Evolutionary conservation across 2,888 invertebrate genomes (phyloP).

Genomic region (Catocala sponsa): DNA sequence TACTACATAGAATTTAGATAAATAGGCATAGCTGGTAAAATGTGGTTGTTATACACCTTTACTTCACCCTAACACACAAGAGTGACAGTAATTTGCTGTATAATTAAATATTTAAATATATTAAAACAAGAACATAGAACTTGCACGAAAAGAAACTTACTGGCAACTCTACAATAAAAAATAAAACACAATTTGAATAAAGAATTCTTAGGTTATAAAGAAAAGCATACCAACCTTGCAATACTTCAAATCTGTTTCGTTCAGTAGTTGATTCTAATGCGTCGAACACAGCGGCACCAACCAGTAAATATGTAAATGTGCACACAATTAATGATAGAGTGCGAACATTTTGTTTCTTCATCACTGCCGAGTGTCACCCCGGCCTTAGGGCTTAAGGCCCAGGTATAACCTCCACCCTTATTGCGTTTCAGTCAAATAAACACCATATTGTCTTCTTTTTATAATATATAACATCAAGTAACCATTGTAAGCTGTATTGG

Average conservation of each 20-base stretch:
- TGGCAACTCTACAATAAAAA: too few relatives aligned
- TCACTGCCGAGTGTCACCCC: slow-evolving; percentile 87
- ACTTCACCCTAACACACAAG: too few relatives aligned
- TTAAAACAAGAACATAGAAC: too few relatives aligned
- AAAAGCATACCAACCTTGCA: slow-evolving; percentile 90
- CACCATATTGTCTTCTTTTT: slow-evolving; percentile 62
- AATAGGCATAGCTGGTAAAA: too few relatives aligned
- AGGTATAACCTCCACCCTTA: slow-evolving; percentile 56
- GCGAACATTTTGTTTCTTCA: slow-evolving; percentile 99
- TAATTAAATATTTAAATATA: too few relatives aligned
- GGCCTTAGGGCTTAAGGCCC: slow-evolving; percentile 78
- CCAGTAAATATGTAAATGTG: slow-evolving; percentile 99
- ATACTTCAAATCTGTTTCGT: slow-evolving; percentile 95
- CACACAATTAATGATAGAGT: slow-evolving; percentile 99
- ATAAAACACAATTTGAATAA: background rate
- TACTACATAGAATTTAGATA: too few relatives aligned
- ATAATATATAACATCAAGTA: slow-evolving; percentile 58
- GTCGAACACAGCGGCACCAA: slow-evolving; percentile 99
- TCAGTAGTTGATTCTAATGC: slow-evolving; percentile 99
- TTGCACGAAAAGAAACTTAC: too few relatives aligned
- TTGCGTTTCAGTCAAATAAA: slow-evolving; percentile 60
- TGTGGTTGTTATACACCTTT: too few relatives aligned
- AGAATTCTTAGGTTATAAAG: too few relatives aligned
- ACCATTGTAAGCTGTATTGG: slow-evolving; percentile 64
- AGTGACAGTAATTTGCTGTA: too few relatives aligned